Base-by-base conservation (phyloP, 2,888 invertebrate species). In the Nymphalis polychloros region DNA sequence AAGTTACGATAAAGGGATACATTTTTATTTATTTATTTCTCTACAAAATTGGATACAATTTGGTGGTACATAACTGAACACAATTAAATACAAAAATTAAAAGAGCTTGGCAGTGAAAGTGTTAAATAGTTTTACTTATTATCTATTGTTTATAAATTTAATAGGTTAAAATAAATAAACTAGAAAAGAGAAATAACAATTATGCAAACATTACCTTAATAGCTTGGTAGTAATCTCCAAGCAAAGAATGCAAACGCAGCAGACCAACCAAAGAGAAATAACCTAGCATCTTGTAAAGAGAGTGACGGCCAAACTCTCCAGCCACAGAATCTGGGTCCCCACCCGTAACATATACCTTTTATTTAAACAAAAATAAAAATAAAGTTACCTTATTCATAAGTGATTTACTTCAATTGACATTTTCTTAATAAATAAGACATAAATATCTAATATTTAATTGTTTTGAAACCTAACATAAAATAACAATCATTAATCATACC, bases 191-290 rank as follows among this genome's bases (percentile, higher is more conserved):
- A 1, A 23, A 23, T 52, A 4, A 5, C 4, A 13, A 3, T 27
- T 27, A 52, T 27, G 1, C 8, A 1, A 52, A 52, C 4, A 17
- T 70, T 72, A 93, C 96, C 94, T 98, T 98, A 75, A 99, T 97
- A 16, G 98, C 98, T 88, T 99, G 98, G 86, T 99, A 98, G 90
- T 99, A 99, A 90, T 99, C 99, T 1, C 99, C 99, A 57, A 99
- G 94, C 67, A 99, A 93, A 0, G 99, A 99, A 90, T 99, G 99
- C 23, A 99, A 94, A 65, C 99, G 95, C 72, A 99, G 93, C 13
- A 99, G 94, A 3, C 99, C 99, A 63, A 99, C 98, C 46, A 99
- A 94, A 49, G 98, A 98, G 93, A 99, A 99, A 88, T 99, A 99
- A 0, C 99, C 99, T 84, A 99, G 93, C 98, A 99, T 99, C 93